Evolutionary conservation across 2,888 invertebrate species (phyloP), one percentile per base, ranked within the genome.

Genomic region (Agrochola lychnidis): DNA sequence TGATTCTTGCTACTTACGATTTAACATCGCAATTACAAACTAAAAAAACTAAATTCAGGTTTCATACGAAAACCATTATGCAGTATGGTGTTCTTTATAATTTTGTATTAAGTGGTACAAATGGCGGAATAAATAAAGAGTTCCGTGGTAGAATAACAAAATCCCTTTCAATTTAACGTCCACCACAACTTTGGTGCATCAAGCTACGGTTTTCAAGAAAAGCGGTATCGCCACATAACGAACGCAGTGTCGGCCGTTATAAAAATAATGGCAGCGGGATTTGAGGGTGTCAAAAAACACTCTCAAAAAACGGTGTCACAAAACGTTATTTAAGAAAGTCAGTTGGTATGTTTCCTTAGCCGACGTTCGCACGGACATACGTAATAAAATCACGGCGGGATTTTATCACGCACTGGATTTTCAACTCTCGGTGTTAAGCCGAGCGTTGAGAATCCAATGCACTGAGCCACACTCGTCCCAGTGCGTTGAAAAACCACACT

Each of bases 21-120:
- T 72, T 83, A 75, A 79, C 80, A 59, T 76, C 73, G 81, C 82
- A 80, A 83, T 87, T 86, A 81, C 63, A 57, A 66, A 63, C 67
- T 72, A 81, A 79, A 86, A 82, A 61, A 70, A 74, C 42, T 25
- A 78, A 75, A 78, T 73, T 67, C 73, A 53, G 48, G 67, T 84
- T 90, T 84, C 83, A 82, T 57, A 76, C 81, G 83, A 87, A 79
- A 85, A 76, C 73, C 57, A 84, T 89, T 87, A 80, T 88, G 88
- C 82, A 67, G 86, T 78, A 77, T 36, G 25, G 40, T 69, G 72
- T 83, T 88, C 78, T 45, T 48, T 76, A 81, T 89, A 84, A 88
- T 86, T 84, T 82, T 76, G 51, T 69, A 73, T 66, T 73, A 70
- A 82, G 76, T 76, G 66, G 66, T 74, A 74, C 69, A 69, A 74